These are phyloP conservation scores for Pseudorectes ferrugineus DNA, from an alignment of 2,113 vertebrate species.

Conservation along the genomic window DNA sequence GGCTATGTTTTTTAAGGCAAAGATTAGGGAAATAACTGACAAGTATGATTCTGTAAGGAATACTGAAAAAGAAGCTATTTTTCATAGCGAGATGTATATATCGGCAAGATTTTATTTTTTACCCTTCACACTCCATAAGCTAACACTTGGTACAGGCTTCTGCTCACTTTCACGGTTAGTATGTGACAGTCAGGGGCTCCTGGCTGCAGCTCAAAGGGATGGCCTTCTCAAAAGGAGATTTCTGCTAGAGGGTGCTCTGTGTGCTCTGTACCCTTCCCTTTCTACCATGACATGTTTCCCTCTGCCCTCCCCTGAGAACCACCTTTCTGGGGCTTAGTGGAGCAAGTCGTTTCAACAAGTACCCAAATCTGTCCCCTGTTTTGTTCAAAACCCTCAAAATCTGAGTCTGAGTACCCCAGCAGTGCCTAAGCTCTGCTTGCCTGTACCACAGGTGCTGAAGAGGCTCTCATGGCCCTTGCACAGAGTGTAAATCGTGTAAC, in stretches of 20 bases:
- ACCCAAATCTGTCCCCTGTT: accelerated
- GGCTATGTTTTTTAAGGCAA: neutral
- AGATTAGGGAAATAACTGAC: neutral
- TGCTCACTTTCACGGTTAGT: accelerated
- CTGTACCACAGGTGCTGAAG: neutral
- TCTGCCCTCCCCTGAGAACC: neutral
- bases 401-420: neutral
- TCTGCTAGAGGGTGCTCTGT: neutral
- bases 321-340: neutral
- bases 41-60: neutral
- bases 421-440: neutral
- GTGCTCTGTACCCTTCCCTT: neutral
- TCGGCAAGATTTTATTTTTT: neutral
- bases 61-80: neutral
- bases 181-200: neutral
- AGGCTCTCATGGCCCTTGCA: neutral
- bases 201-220: neutral
- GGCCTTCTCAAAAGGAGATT: neutral
- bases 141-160: neutral
- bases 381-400: neutral
- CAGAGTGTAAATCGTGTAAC: accelerated
- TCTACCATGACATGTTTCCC: neutral
- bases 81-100: neutral
- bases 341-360: neutral
- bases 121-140: neutral